Conservation (phyloP, 1,140 invertebrate genomes). For the Megalonaias nervosa region DNA sequence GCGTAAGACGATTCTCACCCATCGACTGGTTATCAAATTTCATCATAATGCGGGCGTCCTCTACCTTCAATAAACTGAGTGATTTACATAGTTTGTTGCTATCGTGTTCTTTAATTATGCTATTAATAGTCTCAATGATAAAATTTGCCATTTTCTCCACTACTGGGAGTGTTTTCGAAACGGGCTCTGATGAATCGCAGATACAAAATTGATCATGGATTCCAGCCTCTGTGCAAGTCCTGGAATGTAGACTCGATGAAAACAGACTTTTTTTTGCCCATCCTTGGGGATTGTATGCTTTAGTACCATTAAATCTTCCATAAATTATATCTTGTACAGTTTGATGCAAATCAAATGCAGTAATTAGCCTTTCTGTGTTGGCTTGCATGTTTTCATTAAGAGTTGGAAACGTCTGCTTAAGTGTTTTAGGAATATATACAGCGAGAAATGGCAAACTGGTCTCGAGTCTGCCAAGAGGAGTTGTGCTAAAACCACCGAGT, state of each 20-base stretch:
- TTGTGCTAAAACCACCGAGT: conserved; percentile 26
- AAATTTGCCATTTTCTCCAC: conserved; percentile 22
- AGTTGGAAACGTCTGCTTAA: conserved; percentile 19
- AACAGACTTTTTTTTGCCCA: conserved; percentile 28
- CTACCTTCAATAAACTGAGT: conserved; percentile 25
- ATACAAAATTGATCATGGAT: conserved; percentile 42
- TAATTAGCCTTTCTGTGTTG: conserved; percentile 18
- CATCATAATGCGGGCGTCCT: conserved; percentile 27
- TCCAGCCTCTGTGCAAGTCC: conserved; percentile 38
- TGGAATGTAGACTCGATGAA: conserved; percentile 26
- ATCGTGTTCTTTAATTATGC: conserved; percentile 19
- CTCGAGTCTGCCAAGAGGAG: conserved; percentile 30
- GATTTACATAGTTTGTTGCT: conserved; percentile 11
- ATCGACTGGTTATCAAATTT: conserved; percentile 23
- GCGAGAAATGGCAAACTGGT: conserved; percentile 34
- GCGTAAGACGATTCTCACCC: no score
- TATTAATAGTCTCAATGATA: conserved; percentile 33
- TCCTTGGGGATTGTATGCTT: neutral
- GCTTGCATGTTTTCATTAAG: conserved; percentile 17
- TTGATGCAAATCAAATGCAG: conserved; percentile 32
- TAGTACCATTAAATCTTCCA: conserved; percentile 4
- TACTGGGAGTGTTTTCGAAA: conserved; percentile 11
- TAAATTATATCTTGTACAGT: conserved; percentile 30
- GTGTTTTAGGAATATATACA: conserved; percentile 25
- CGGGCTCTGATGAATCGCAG: conserved; percentile 31